phyloP scores from a whole-genome alignment of 1,140 invertebrate genomes.

The Bilobella aurantiaca region DNA sequence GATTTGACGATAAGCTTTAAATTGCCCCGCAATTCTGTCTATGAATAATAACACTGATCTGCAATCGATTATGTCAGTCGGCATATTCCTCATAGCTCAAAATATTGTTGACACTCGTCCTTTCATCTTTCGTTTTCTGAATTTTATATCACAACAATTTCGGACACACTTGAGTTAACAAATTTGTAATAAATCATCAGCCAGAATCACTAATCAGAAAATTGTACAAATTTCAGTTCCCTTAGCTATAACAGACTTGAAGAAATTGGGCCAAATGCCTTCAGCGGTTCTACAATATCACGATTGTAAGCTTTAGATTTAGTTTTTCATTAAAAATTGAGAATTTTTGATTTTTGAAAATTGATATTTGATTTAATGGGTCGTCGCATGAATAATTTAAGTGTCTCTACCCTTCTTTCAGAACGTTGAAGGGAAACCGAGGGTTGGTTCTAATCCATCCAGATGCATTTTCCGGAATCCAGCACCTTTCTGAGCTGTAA shows the following conservation, averaged over 20 bases:
- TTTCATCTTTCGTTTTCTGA: too few species aligned
- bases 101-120: too few species aligned
- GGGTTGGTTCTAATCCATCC: constrained; percentile 49
- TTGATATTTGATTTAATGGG: not conserved
- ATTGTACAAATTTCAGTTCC: constrained; percentile 26
- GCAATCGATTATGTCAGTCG: too few species aligned
- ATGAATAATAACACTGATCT: too few species aligned
- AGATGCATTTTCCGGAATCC: constrained; percentile 54
- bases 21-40: too few species aligned
- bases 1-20: too few species aligned
- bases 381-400: not conserved
- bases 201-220: too few species aligned
- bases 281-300: constrained; percentile 31
- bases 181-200: too few species aligned
- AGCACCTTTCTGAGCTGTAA: constrained; percentile 53
- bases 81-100: too few species aligned
- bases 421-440: constrained; percentile 56
- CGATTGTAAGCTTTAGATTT: constrained; percentile 25
- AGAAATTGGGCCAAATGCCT: constrained; percentile 25
- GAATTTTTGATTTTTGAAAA: not conserved
- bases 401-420: constrained; percentile 41
- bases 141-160: too few species aligned
- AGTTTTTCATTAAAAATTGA: not conserved
- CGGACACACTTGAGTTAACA: too few species aligned
- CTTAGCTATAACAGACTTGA: constrained; percentile 29